Conservation (phyloP, 2,888 invertebrate genomes). For the Rhodophaea formosa region DNA sequence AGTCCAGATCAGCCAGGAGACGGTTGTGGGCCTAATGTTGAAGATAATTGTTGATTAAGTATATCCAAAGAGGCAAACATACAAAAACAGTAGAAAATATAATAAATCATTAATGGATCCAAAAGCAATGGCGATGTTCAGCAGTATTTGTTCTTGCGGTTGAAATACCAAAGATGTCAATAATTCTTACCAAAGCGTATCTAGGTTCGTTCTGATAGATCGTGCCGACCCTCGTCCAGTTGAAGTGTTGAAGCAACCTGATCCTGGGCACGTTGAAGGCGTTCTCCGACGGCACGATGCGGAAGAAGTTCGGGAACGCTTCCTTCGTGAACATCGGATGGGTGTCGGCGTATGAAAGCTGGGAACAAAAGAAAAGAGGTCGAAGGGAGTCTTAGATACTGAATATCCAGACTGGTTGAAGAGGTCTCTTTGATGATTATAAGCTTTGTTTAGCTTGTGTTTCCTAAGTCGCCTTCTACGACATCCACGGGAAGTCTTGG, state of each 20-base stretch:
- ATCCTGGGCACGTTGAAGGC: slow-evolving; percentile 97
- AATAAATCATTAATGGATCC: background rate
- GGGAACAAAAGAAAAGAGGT: slow-evolving; percentile 41
- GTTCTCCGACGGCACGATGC: slow-evolving; percentile 97
- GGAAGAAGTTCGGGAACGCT: slow-evolving; percentile 97
- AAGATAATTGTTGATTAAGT: background rate
- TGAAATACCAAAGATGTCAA: no score
- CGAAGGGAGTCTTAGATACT: background rate
- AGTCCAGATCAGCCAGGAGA: slow-evolving; percentile 92
- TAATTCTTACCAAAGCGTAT: slow-evolving; percentile 89
- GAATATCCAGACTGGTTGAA: no score
- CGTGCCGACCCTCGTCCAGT: slow-evolving; percentile 98
- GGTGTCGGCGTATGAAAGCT: slow-evolving; percentile 98
- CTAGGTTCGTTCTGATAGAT: slow-evolving; percentile 97
- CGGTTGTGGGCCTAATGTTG: slow-evolving; percentile 89
- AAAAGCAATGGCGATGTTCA: no score
- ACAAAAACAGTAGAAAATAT: no score
- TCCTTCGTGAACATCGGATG: slow-evolving; percentile 97
- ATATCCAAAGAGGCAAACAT: no score
- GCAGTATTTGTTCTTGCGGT: no score
- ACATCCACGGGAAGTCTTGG: no score
- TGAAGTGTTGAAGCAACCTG: slow-evolving; percentile 92
- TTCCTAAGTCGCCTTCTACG: no score
- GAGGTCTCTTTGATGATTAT: no score
- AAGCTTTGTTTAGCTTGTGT: no score